Base-by-base conservation (phyloP, 2,797 vertebrate genomes). In the Microchirus variegatus region DNA sequence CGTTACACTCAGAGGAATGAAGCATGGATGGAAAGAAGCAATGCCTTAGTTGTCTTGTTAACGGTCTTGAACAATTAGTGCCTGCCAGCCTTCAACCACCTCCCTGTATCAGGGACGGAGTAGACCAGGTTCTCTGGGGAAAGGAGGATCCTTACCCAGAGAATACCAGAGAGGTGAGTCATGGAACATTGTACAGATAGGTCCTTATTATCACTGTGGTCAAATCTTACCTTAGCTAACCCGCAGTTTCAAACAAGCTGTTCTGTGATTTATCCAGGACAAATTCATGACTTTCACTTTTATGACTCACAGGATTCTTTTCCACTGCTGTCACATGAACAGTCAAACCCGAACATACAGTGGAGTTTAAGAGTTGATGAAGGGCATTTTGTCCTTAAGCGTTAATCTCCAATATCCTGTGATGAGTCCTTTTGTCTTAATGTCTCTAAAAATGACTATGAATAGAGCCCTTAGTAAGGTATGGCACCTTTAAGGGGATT, bases 1-100 rank as follows among this genome's bases (percentile, higher is more conserved):
- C 84, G 82, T 91, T 82, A 86, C 82, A 88, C 83, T 81, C 76
- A 74, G 53, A 19, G 64, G 75, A 65, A 60, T 77, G 71, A 81
- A 67, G 71, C 80, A 83, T 75, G 81, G 73, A 75, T 61, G 72
- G 31, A 70, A 80, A 71, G 68, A 68, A 80, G 81, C 43, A 80
- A 77, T 73, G 82, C 56, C 4, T 70, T 59, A 46, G 58, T 65
- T 70, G 78, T 76, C 47, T 12, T 62, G 79, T 79, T 83, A 84
- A 85, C 81, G 75, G 81, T 73, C 73, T 73, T 65, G 67, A 80
- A 72, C 67, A 81, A 58, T 73, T 54, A 65, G 67, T 36, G 31
- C 31, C 49, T 46, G 62, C 69, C 71, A 73, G 75, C 67, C 73
- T 72, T 86, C 70, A 67, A 22, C 76, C 73, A 62, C 47, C 64